phyloP scores from a whole-genome alignment of 2,888 invertebrate genomes.

The Pandemis heparana region DNA sequence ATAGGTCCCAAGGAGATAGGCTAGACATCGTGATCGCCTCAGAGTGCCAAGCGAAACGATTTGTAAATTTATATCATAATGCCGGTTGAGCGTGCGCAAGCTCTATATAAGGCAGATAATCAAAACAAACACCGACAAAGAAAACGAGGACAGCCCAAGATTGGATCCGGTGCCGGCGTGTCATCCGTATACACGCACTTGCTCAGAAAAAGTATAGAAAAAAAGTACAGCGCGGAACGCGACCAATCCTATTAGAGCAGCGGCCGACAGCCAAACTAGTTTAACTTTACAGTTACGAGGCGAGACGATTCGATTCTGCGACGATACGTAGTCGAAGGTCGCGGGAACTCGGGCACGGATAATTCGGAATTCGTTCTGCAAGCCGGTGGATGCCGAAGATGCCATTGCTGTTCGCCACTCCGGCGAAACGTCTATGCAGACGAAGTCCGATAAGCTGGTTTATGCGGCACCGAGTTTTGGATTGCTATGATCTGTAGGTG shows the following conservation, averaged over 20 bases:
- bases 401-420: conserved; percentile 11
- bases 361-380: conserved; percentile 71
- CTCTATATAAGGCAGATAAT: conserved; percentile 36
- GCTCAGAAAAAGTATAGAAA: conserved; percentile 70
- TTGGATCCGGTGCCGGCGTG: conserved; percentile 50
- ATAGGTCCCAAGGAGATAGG: conserved; percentile 21
- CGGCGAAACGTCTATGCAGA: conserved; percentile 20
- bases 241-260: conserved; percentile 75
- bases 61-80: conserved; percentile 36
- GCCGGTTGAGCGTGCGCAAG: conserved; percentile 17
- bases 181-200: conserved; percentile 53
- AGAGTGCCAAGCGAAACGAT: conserved; percentile 19
- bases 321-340: conserved; percentile 77
- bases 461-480: background rate
- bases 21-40: conserved; percentile 19
- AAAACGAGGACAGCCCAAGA: conserved; percentile 54
- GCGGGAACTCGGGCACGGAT: conserved; percentile 70
- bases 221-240: conserved; percentile 62
- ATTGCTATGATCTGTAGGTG: no score
- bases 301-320: conserved; percentile 72
- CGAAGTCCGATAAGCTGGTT: background rate
- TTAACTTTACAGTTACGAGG: conserved; percentile 75
- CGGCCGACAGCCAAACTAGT: conserved; percentile 75
- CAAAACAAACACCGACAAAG: conserved; percentile 49
- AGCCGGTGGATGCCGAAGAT: conserved; percentile 44